Base-by-base conservation (phyloP, 1,140 invertebrate species). In the Ceratitis capitata region DNA sequence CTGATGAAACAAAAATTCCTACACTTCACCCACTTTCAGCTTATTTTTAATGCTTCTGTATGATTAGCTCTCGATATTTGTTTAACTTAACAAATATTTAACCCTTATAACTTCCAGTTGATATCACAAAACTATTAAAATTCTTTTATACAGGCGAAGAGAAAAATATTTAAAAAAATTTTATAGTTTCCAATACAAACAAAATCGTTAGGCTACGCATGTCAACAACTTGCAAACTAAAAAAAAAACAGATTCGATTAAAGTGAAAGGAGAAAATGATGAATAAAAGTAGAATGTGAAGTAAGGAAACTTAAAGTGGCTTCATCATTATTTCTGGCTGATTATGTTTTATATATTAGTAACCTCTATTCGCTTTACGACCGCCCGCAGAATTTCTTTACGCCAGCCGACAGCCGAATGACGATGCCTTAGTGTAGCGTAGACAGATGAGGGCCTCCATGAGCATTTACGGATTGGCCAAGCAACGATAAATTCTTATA, bases 111-210 rank as follows among this genome's bases (percentile, higher is more conserved):
- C 58, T 61, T 61, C 58, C 58, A 61, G 58, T 61, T 61, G 58
- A 61, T 14, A 32, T 61, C 58, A 61, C 58, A 61, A 61, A 61
- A 61, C 58, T 61, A 29, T 61, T 61, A 61, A 61, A 61, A 61
- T 12, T 29, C 10, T 14, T 61, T 61, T 4, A 61, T 61, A 29
- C 26, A 56, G 51, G 23, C 3, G n/a, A 23, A 23, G n/a, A 56
- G 4, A 56, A n/a, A 56, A 7, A 4, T 56, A 23, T 9, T 56
- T n/a, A 9, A 56, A n/a, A 56, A n/a, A n/a, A n/a, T n/a, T 7
- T 23, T n/a, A 56, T 2, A 56, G n/a, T 9, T 56, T n/a, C 2
- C 19, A 56, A 1, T n/a, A 56, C n/a, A n/a, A 56, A 23, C 2
- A 3, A 23, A 53, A 23, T 56, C 19, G n/a, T 23, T 4, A 23